Evolutionary conservation across 2,888 invertebrate genomes (phyloP), one percentile per base, ranked within the genome.

Genomic region (Aspidapion aeneum): DNA sequence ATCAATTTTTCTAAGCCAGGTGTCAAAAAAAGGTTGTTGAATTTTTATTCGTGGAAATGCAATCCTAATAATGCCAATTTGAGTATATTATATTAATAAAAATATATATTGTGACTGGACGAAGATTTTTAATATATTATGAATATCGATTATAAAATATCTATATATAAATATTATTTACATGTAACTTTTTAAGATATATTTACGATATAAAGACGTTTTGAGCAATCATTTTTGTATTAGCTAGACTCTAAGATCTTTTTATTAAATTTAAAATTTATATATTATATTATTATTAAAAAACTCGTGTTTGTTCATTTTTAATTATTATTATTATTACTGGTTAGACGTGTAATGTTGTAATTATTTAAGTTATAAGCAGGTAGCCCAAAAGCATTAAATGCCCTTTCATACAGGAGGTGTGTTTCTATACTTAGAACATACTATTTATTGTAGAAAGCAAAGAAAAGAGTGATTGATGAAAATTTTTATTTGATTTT

Each of bases 221-320:
- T 57, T 61, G 55, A 64, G 66, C 66, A 66, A 66, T 66, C 66
- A 64, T 66, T 60, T 63, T 62, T 62, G 56, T 62, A 64, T 64
- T 62, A 62, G 35, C 35, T 35, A 35, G 35, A 35, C 12, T 35
- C 12, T 35, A 35, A 12, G 35, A 35, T 12, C 35, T 3, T 35
- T 35, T 35, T 35, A 35, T 35, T 35, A n/a, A n/a, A 35, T 35
- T 35, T 35, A 35, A 12, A 35, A n/a, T n/a, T n/a, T n/a, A n/a
- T n/a, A n/a, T n/a, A n/a, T n/a, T n/a, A n/a, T n/a, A n/a, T 60
- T 63, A 61, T 49, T 61, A 21, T 66, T 63, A 56, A 61, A 56
- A 21, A 58, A 55, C 21, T 48, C 68, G 70, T 71, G 71, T 73
- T 72, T 70, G 71, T 70, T 72, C 70, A 69, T 74, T 72, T 68